These are phyloP conservation scores for Cyphomyrus plagiostoma DNA, from an alignment of 2,113 vertebrate species.

Conservation along the genomic window DNA sequence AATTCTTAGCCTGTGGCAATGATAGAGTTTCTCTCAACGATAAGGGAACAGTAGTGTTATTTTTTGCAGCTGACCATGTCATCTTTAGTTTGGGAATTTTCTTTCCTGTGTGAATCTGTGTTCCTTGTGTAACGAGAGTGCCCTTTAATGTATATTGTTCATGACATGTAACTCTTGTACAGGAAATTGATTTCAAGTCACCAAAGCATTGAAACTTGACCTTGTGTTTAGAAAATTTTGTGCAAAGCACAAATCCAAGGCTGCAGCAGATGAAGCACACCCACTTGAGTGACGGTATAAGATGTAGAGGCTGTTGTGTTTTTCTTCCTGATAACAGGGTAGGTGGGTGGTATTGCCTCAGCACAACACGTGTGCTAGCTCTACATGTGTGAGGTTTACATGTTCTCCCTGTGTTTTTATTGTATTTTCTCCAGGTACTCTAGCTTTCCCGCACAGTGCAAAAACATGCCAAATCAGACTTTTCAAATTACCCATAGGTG, in stretches of 20 bases:
- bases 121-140: too few species aligned
- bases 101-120: neutral
- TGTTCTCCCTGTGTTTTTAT: neutral
- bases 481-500: neutral
- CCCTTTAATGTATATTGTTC: neutral
- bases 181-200: neutral
- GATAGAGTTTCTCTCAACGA: neutral
- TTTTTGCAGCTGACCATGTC: neutral
- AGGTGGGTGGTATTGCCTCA: neutral
- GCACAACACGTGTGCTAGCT: neutral
- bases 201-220: neutral
- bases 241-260: neutral
- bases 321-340: neutral
- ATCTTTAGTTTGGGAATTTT: neutral
- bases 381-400: neutral
- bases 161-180: neutral
- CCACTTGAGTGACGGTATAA: neutral
- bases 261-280: neutral
- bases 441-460: neutral
- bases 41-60: neutral
- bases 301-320: neutral
- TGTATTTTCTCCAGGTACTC: neutral
- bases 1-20: neutral
- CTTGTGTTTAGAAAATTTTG: neutral
- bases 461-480: neutral